phyloP scores from a whole-genome alignment of 2,888 invertebrate species.

The Volucella bombylans region DNA sequence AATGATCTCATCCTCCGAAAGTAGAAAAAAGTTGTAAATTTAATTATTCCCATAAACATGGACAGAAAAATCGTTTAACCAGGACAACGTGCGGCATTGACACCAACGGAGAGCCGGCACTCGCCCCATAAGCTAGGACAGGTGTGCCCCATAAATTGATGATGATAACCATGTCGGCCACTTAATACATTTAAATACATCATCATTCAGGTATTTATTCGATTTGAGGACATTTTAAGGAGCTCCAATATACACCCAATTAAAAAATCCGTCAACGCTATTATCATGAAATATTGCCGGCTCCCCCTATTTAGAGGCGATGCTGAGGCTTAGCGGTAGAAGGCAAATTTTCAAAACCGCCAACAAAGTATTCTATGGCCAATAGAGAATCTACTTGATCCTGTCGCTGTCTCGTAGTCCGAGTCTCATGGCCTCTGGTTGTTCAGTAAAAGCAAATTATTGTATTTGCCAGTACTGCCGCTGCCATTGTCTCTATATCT shows the following conservation, averaged over 20 bases:
- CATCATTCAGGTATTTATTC: constrained; percentile 17
- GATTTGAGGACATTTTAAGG: constrained; percentile 22
- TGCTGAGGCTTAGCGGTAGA: not conserved
- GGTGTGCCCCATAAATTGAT: constrained; percentile 31
- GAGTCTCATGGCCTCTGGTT: not conserved
- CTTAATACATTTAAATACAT: constrained; percentile 20
- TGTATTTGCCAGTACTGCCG: not conserved
- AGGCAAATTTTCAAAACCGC: not conserved
- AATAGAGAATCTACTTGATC: no score
- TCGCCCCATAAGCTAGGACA: not conserved
- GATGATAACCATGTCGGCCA: constrained; percentile 19
- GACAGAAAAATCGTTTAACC: not conserved
- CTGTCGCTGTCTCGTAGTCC: not conserved
- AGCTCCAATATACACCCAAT: constrained; percentile 28
- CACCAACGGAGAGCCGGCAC: not conserved
- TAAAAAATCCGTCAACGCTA: constrained; percentile 25
- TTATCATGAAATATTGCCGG: constrained; percentile 18
- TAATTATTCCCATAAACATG: constrained; percentile 37
- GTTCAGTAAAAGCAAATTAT: constrained; percentile 8
- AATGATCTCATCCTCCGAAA: constrained; percentile 10
- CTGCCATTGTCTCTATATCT: not conserved
- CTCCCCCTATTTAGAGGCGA: not conserved
- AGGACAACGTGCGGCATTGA: not conserved
- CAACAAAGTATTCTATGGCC: not conserved
- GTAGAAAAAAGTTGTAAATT: constrained; percentile 21